Evolutionary conservation across 2,797 vertebrate genomes (phyloP).

Genomic region (Discoglossus pictus): DNA sequence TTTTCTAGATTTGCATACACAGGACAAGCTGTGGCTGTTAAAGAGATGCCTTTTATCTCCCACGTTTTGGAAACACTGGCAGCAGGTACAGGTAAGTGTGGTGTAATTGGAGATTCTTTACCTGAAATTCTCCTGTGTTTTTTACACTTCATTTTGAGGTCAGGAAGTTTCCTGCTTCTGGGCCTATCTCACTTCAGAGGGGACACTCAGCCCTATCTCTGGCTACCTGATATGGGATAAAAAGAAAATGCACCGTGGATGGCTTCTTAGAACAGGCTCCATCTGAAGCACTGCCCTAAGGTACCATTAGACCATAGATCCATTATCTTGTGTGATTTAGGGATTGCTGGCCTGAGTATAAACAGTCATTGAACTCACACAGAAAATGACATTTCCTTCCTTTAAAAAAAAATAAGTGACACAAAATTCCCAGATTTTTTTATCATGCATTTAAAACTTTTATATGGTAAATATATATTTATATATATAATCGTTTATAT

Average conservation of each 20-base stretch:
- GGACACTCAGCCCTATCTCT: constrained; percentile 49
- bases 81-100: constrained; percentile 38
- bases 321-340: constrained; percentile 50
- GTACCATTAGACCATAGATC: constrained; percentile 49
- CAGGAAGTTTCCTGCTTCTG: constrained; percentile 59
- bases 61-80: constrained; percentile 11
- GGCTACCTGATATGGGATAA: constrained; percentile 80
- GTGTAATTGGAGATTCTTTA: constrained; percentile 20
- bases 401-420: no score
- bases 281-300: constrained; percentile 59
- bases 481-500: no score
- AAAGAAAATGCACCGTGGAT: constrained; percentile 78
- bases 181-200: constrained; percentile 50
- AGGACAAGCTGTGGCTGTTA: constrained; percentile 23
- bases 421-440: no score
- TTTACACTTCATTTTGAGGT: constrained; percentile 56
- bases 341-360: constrained; percentile 30
- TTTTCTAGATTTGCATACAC: constrained; percentile 21
- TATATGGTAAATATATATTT: no score
- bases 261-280: constrained; percentile 70
- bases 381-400: constrained; percentile 42
- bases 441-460: no score
- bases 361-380: constrained; percentile 46
- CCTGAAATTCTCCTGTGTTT: constrained; percentile 37
- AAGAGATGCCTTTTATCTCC: constrained; percentile 33